phyloP scores from a whole-genome alignment of 2,113 vertebrate species.

The Eublepharis macularius region DNA sequence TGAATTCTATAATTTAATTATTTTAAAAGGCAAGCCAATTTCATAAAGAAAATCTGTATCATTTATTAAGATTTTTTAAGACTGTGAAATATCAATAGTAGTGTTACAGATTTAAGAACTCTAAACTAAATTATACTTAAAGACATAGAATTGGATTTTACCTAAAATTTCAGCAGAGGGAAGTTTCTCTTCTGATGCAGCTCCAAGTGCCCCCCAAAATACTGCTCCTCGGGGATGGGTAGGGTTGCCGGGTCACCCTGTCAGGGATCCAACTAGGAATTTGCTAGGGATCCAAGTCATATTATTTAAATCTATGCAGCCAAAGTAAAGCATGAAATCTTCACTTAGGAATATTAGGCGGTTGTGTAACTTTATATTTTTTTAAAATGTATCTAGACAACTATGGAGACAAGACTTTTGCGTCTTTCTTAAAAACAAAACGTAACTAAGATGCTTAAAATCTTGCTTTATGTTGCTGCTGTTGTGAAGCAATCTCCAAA shows the following conservation, averaged over 20 bases:
- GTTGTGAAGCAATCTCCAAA: neutral
- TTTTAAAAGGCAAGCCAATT: neutral
- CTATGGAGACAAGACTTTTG: neutral
- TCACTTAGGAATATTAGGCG: neutral
- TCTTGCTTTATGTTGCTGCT: neutral
- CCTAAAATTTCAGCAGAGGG: too few species aligned
- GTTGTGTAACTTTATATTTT: neutral
- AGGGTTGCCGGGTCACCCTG: too few species aligned
- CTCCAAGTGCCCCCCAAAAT: too few species aligned
- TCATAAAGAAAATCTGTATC: slow-evolving; percentile 9
- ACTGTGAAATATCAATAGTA: neutral
- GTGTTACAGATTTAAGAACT: neutral
- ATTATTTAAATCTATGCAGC: neutral
- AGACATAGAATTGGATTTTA: too few species aligned
- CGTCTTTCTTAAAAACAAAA: neutral
- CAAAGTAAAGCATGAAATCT: neutral
- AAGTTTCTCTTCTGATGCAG: too few species aligned
- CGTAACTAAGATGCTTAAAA: neutral
- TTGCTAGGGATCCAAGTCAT: neutral
- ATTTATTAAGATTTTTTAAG: neutral
- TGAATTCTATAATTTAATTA: neutral
- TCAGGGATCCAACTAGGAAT: too few species aligned
- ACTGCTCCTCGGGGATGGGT: too few species aligned
- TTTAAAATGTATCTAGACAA: neutral
- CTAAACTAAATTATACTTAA: too few species aligned